Percentiles rank a stretch among this genome's conserved stretches.
These are phyloP conservation scores for Limnothrissa miodon DNA, from an alignment of 2,113 vertebrate genomes.

Conservation along the genomic window DNA sequence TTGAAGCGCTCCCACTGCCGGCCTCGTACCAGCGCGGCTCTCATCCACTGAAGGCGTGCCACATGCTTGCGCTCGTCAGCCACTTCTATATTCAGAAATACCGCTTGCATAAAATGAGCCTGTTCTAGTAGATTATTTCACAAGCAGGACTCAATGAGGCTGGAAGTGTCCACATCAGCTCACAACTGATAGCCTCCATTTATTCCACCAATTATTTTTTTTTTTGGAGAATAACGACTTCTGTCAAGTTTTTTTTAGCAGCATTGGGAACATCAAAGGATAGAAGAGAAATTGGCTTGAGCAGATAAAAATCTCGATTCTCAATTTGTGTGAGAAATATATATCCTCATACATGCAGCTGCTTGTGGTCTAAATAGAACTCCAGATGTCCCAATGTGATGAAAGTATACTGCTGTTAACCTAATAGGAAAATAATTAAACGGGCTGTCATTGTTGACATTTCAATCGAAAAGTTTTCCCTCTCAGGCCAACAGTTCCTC, in stretches of 20 bases:
- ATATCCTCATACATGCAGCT: neutral
- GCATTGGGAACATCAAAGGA: neutral
- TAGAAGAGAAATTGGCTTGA: neutral
- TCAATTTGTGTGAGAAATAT: neutral
- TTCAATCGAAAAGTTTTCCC: neutral
- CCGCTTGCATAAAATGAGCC: conserved; percentile 1
- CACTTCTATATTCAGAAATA: neutral
- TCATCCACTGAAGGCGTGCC: neutral
- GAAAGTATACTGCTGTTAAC: neutral
- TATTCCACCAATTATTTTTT: neutral
- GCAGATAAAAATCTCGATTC: neutral
- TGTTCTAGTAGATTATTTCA: neutral
- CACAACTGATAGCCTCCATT: neutral
- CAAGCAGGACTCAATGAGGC: neutral
- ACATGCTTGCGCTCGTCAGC: neutral
- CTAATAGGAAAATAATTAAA: conserved; percentile 11
- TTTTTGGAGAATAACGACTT: neutral
- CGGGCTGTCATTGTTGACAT: neutral
- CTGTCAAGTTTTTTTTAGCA: neutral
- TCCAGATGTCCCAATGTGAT: neutral
- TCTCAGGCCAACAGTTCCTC: neutral
- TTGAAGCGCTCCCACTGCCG: conserved; percentile 3
- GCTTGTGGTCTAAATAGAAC: neutral
- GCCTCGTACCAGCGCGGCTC: neutral
- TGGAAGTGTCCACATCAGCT: neutral